phyloP scores from a whole-genome alignment of 2,888 invertebrate species.

The Pheosia gnoma region DNA sequence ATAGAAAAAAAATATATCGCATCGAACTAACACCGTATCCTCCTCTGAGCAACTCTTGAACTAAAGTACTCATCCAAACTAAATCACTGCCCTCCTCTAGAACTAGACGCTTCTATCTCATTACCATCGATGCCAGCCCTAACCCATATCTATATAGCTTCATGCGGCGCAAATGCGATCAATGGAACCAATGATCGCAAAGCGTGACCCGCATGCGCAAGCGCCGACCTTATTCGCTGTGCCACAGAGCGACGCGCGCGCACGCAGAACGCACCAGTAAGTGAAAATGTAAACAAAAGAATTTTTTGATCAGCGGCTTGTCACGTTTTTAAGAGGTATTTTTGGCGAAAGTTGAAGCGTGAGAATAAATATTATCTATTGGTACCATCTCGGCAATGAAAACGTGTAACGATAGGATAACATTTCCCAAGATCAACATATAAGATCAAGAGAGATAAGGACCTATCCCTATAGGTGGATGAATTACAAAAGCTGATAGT shows the following conservation, averaged over 20 bases:
- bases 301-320: conserved; percentile 2
- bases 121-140: neutral
- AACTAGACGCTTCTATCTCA: too few relatives aligned
- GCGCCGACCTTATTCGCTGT: conserved; percentile 46
- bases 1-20: too few relatives aligned
- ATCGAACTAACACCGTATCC: too few relatives aligned
- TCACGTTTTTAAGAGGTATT: neutral
- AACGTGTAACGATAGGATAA: neutral
- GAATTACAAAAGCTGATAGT: too few relatives aligned
- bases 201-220: conserved; percentile 42
- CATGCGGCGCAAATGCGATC: conserved; percentile 10
- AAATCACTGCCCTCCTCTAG: too few relatives aligned
- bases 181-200: conserved; percentile 21
- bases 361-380: neutral
- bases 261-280: conserved; percentile 3
- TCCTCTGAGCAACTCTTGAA: too few relatives aligned
- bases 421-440: too few relatives aligned
- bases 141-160: neutral
- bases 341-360: neutral
- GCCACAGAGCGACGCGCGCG: conserved; percentile 34
- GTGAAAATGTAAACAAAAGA: conserved; percentile 36
- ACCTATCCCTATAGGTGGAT: too few relatives aligned
- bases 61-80: too few relatives aligned
- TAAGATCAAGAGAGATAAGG: too few relatives aligned
- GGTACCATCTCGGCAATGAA: neutral